phyloP scores from a whole-genome alignment of 2,113 vertebrate genomes.

The Axis porcinus region DNA sequence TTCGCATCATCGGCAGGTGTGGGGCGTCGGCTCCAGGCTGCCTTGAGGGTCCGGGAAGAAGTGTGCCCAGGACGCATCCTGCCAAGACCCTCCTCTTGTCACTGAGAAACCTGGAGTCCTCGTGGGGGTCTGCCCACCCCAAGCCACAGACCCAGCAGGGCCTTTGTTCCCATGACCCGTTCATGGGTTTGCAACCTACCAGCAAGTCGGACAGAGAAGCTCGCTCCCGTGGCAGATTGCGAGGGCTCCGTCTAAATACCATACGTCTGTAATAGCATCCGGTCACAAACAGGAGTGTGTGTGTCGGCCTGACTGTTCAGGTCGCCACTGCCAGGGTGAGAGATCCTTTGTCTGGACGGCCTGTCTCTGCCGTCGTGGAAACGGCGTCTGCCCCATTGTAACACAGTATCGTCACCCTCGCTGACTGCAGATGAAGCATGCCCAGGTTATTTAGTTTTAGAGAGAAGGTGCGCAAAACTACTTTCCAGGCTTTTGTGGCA shows the following conservation, averaged over 20 bases:
- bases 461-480: not conserved
- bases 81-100: accelerated
- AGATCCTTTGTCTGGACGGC: not conserved
- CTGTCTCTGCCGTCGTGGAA: accelerated
- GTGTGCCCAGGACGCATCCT: accelerated
- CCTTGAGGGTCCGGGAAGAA: too few relatives aligned
- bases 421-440: accelerated
- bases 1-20: accelerated
- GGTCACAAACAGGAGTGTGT: not conserved
- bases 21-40: accelerated
- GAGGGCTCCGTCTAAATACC: accelerated
- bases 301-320: not conserved
- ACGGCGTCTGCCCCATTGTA: accelerated
- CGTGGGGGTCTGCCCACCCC: accelerated
- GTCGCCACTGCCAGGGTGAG: not conserved
- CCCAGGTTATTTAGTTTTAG: not conserved
- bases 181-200: not conserved
- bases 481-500: not conserved
- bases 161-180: accelerated
- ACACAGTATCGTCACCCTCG: accelerated
- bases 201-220: not conserved
- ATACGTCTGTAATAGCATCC: accelerated
- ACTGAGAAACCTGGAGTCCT: not conserved
- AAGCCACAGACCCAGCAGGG: accelerated
- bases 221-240: accelerated